These are phyloP conservation scores for Dasyurus viverrinus DNA, from an alignment of 2,113 vertebrate genomes.

Conservation along the genomic window DNA sequence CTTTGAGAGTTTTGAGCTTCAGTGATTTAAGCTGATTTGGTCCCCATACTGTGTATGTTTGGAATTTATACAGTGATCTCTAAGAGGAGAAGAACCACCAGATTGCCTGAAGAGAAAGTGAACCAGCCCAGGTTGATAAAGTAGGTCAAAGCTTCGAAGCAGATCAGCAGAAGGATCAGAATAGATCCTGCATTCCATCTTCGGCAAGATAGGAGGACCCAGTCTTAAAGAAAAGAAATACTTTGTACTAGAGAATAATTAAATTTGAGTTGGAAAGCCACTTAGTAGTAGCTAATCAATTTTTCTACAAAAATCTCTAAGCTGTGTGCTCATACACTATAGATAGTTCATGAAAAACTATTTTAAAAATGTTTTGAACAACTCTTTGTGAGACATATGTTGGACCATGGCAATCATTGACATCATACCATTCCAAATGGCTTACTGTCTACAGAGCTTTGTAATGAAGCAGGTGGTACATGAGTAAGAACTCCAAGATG, in stretches of 20 bases:
- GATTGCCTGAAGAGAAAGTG: neutral
- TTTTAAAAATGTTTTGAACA: neutral
- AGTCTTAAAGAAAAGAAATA: neutral
- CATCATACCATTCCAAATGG: neutral
- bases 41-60: neutral
- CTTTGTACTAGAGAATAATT: neutral
- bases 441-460: neutral
- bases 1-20: neutral
- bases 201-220: neutral
- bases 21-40: neutral
- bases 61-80: neutral
- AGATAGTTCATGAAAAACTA: neutral
- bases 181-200: neutral
- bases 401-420: too few species aligned
- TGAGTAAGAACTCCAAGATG: neutral
- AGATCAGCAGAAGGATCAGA: neutral
- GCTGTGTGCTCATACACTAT: neutral
- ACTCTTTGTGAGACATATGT: neutral
- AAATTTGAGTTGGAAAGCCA: neutral
- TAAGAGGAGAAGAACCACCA: neutral
- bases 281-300: neutral
- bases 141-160: neutral
- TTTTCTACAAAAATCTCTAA: neutral
- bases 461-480: neutral
- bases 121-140: neutral